A percentile compares a stretch with the other conserved stretches of the same genome.
These are phyloP conservation scores for Antrozous pallidus DNA, from an alignment of 2,797 vertebrate species.

Conservation along the genomic window DNA sequence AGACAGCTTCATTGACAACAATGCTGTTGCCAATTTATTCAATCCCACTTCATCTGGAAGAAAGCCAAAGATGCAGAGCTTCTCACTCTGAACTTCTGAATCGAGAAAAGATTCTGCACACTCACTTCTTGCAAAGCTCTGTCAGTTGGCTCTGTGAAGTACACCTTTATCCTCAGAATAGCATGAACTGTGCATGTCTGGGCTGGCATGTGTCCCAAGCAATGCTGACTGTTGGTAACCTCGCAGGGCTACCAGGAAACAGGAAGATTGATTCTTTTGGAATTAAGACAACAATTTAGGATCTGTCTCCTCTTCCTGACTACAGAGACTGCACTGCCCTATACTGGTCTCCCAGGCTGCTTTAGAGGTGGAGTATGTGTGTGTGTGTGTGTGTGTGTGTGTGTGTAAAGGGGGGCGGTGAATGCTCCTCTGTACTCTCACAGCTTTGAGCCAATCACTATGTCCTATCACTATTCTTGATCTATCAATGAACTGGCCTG, in stretches of 20 bases:
- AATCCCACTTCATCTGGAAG: not conserved
- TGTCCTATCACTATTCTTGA: not conserved
- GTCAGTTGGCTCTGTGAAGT: not conserved
- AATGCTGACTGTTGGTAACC: not conserved
- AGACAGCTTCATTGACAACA: slow-evolving; percentile 27
- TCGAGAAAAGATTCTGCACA: not conserved
- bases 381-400: no score
- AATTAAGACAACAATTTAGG: not conserved
- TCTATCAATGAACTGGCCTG: not conserved
- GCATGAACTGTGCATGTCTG: not conserved
- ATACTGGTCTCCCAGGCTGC: not conserved
- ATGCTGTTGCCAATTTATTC: not conserved
- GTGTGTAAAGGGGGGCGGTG: no score
- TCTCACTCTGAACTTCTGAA: not conserved
- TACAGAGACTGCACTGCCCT: not conserved
- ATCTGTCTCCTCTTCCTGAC: slow-evolving; percentile 8
- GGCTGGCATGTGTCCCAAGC: not conserved
- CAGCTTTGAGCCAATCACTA: not conserved
- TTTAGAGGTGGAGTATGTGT: not conserved
- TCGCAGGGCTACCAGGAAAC: not conserved
- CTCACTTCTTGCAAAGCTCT: not conserved
- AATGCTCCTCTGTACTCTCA: not conserved
- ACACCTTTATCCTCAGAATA: not conserved
- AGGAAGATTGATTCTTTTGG: not conserved
- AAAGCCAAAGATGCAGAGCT: not conserved